Evolutionary conservation across 2,113 vertebrate genomes (phyloP).

Genomic region (Cinclus cinclus): DNA sequence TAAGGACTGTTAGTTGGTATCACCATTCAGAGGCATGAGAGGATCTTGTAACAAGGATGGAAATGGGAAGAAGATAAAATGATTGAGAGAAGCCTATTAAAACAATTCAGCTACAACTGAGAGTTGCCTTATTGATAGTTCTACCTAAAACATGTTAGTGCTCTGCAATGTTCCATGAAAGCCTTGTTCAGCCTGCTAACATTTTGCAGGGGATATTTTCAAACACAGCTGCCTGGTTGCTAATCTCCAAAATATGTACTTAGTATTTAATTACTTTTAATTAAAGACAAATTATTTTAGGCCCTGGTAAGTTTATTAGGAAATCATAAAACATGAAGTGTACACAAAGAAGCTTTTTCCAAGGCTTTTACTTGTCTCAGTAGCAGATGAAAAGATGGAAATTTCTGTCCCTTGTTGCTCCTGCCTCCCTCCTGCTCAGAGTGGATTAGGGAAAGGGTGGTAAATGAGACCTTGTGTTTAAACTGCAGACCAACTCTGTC

Average conservation of each 20-base stretch:
- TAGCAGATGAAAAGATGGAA: not conserved
- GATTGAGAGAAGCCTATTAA: not conserved
- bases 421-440: not conserved
- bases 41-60: not conserved
- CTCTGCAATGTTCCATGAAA: not conserved
- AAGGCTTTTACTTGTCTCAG: not conserved
- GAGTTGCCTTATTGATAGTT: not conserved
- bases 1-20: not conserved
- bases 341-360: not conserved
- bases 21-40: not conserved
- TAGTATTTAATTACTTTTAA: conserved; percentile 1
- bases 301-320: not conserved
- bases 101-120: not conserved
- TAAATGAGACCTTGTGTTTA: not conserved
- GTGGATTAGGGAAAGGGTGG: accelerated
- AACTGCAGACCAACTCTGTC: not conserved
- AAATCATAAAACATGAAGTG: not conserved
- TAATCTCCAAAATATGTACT: not conserved
- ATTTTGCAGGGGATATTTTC: not conserved
- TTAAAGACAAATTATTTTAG: not conserved
- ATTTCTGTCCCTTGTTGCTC: not conserved
- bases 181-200: not conserved
- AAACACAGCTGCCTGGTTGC: not conserved
- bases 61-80: not conserved
- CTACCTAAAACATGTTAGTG: not conserved